Base-by-base conservation (phyloP, 2,113 vertebrate species). In the Zeus faber region DNA sequence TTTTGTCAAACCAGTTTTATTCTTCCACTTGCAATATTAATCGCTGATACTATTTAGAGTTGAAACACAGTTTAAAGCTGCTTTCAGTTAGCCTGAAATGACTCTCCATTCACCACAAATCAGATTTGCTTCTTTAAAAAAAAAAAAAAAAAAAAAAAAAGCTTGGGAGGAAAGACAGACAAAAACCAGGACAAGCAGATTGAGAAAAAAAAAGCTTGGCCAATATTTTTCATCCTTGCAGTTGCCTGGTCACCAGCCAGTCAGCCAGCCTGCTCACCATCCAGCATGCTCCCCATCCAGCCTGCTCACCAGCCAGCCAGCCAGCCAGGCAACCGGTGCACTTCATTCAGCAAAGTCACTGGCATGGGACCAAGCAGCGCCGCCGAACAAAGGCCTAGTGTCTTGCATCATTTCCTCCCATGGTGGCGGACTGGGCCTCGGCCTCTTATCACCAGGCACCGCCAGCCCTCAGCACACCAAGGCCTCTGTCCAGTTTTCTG, bases 371-470 rank as follows among this genome's bases (percentile, higher is more conserved):
- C 82, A 83, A 85, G 75, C 86, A 77, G 80, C 82, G 62, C 58
- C 83, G 70, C 81, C 41, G 78, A 85, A 91, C 89, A 91, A 91
- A 89, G 89, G 83, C 72, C 86, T 63, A 87, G 81, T 91, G 89
- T 91, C 83, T 84, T 86, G 83, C 85, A 88, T 87, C 87, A 86
- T 77, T 87, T 87, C 84, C 81, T 66, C 79, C 76, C 74, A 70
- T 73, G 77, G 78, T 76, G 70, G 72, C 79, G 65, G 50, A 74
- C 70, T 79, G 70, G 71, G 70, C 72, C 59, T 39, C 73, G 74
- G 82, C 74, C 67, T 77, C 85, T 88, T 89, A 89, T 89, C 87
- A 79, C 70, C 81, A 80, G 85, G 87, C 84, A 79, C 77, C 72
- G 70, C 80, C 81, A 75, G 70, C 71, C 84, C 72, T 65, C 73